These are phyloP conservation scores for Polydrusus pterygomalis DNA, from an alignment of 2,888 invertebrate species.

Conservation along the genomic window DNA sequence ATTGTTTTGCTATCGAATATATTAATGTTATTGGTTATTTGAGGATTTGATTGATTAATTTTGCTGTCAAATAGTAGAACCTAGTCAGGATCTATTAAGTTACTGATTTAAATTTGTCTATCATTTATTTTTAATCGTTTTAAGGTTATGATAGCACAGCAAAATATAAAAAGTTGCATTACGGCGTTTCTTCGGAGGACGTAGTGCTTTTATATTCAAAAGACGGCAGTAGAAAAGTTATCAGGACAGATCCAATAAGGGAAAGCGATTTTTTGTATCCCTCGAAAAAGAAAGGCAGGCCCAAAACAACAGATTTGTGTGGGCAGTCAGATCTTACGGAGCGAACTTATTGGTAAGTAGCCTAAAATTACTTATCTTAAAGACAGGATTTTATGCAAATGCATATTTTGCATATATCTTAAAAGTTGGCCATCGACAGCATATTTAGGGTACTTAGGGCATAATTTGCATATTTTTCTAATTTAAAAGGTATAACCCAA, in stretches of 20 bases:
- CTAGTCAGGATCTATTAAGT: too few species aligned
- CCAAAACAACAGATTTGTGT: conserved; percentile 52
- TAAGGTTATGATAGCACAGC: conserved; percentile 40
- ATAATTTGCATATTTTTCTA: too few species aligned
- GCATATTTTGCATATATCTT: too few species aligned
- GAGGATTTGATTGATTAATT: too few species aligned
- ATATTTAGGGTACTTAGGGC: too few species aligned
- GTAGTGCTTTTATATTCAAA: conserved; percentile 59
- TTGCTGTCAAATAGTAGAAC: too few species aligned
- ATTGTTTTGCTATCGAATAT: too few species aligned
- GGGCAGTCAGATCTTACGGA: conserved; percentile 2
- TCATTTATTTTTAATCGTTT: conserved; percentile 2
- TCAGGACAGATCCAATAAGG: conserved; percentile 56
- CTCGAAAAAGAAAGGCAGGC: conserved; percentile 58
- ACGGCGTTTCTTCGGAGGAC: conserved; percentile 57
- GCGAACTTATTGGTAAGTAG: conserved; percentile 23
- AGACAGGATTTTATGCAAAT: too few species aligned
- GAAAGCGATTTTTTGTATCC: conserved; percentile 61
- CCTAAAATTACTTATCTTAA: not conserved
- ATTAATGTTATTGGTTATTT: too few species aligned
- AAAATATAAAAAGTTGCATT: conserved; percentile 24
- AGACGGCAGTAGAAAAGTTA: conserved; percentile 49
- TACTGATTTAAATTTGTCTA: too few species aligned
- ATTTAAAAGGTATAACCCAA: too few species aligned
- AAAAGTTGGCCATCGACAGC: too few species aligned